Base-by-base conservation (phyloP, 2,797 vertebrate species). In the Adelosebastes latens region DNA sequence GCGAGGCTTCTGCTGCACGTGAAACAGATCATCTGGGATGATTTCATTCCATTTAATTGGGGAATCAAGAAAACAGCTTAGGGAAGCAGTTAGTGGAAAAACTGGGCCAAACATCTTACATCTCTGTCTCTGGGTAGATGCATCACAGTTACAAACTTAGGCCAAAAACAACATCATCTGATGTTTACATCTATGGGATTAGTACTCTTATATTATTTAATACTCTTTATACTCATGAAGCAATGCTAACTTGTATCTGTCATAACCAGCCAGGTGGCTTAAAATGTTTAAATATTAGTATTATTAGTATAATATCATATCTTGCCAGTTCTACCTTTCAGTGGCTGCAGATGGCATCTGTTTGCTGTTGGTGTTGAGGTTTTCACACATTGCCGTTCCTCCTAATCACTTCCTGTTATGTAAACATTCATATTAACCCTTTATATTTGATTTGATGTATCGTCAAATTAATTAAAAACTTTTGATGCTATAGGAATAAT, bases 31-130 rank as follows among this genome's bases (percentile, higher is more conserved):
- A 81, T 34, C 80, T 71, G 73, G 82, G 59, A 86, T 82, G 72
- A 88, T 83, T 91, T 87, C 73, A 89, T 73, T 84, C 18, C 16
- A 86, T 91, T 87, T 91, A 85, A 92, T 80, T 88, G 84, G 82
- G 82, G 83, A 93, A 93, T 90, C 39, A 81, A 83, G 70, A 83
- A 82, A 87, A 82, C 3, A 13, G 88, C 69, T 92, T 83, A 90
- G 55, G 27, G 69, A 75, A 46, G 79, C 82, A 76, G 13, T 7
- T 67, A 87, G 70, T 86, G 81, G 85, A 86, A 88, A 90, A 93
- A 91, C 62, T 89, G 83, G 87, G 90, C 31, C 88, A 92, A 80
- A 89, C 25, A 16, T 86, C 39, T 87, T 80, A 69, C 63, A 79
- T 61, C 12, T 73, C 66, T 22, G 55, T 34, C 18, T 69, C 59